These are phyloP conservation scores for Lepisosteus osseus DNA, from an alignment of 2,113 vertebrate genomes.

Conservation along the genomic window DNA sequence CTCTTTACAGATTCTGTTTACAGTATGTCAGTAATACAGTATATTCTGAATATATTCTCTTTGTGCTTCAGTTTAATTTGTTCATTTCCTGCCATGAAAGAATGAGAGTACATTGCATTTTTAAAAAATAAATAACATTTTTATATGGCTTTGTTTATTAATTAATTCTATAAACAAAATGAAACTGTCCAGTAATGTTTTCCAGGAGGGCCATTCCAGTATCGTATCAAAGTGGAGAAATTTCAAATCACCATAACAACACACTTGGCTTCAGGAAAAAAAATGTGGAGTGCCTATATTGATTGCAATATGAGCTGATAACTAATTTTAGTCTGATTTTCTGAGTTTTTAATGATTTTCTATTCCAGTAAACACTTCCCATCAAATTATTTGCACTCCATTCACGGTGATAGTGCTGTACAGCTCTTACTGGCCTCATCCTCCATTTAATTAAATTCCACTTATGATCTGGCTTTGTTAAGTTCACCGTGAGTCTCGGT, in stretches of 20 bases:
- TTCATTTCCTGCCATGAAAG: no score
- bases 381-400: slow-evolving; percentile 43
- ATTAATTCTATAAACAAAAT: slow-evolving; percentile 1
- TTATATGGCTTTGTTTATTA: neutral
- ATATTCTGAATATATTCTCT: no score
- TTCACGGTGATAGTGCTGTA: slow-evolving; percentile 21
- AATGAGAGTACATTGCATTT: no score
- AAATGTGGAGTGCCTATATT: slow-evolving; percentile 44
- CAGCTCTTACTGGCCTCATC: slow-evolving; percentile 5
- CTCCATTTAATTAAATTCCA: slow-evolving; percentile 45
- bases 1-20: no score
- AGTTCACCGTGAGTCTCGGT: slow-evolving; percentile 43
- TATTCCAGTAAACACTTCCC: slow-evolving; percentile 47
- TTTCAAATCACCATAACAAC: slow-evolving; percentile 68
- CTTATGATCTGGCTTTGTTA: slow-evolving; percentile 55
- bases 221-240: slow-evolving; percentile 49
- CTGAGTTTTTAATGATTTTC: slow-evolving; percentile 54
- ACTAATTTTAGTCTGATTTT: slow-evolving; percentile 56
- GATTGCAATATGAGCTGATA: slow-evolving; percentile 56
- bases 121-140: no score
- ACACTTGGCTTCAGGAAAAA: slow-evolving; percentile 27
- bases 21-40: no score
- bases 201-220: slow-evolving; percentile 26
- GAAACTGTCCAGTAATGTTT: slow-evolving; percentile 11
- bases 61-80: no score